phyloP scores from a whole-genome alignment of 2,113 vertebrate species.

The Petroica traversi region DNA sequence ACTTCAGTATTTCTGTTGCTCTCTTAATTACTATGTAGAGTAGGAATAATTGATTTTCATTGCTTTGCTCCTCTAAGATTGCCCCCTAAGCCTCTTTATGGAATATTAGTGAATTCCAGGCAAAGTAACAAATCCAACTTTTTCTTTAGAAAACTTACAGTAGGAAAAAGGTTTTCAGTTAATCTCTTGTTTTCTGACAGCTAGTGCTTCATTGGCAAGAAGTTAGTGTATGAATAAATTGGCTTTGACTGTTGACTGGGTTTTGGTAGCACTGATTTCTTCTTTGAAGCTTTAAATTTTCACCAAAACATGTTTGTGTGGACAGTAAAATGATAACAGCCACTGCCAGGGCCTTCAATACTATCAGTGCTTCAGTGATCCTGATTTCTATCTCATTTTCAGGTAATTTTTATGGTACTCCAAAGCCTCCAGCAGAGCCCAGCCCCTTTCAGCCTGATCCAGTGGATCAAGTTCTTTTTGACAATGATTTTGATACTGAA shows the following conservation, averaged over 20 bases:
- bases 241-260: background rate
- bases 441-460: conserved; percentile 94
- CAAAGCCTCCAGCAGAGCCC: conserved; percentile 93
- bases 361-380: background rate
- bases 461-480: conserved; percentile 96
- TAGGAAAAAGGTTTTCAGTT: background rate
- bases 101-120: background rate
- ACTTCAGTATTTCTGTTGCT: background rate
- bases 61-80: background rate
- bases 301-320: accelerated
- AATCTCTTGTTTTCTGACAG: background rate
- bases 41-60: conserved; percentile 5
- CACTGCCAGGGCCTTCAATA: background rate
- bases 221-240: background rate
- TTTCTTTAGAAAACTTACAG: background rate
- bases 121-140: background rate
- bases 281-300: background rate
- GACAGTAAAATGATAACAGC: background rate
- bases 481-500: conserved; percentile 93
- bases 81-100: background rate
- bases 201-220: background rate
- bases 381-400: background rate
- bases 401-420: conserved; percentile 98
- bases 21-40: background rate
- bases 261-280: background rate